Conservation (phyloP, 2,888 invertebrate species). For the Caenorhabditis sp. region DNA sequence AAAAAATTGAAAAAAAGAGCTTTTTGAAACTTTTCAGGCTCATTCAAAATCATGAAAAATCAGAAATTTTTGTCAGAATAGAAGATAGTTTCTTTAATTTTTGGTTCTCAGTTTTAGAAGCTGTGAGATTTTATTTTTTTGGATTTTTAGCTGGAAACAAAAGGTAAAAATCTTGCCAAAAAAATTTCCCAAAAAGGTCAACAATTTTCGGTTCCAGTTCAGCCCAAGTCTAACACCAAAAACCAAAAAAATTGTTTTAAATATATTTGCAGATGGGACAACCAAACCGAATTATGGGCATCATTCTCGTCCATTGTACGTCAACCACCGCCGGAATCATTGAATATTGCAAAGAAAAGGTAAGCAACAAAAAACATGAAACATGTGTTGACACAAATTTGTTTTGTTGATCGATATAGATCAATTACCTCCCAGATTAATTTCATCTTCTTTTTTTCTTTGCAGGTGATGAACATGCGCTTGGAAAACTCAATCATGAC, state of each 20-base stretch:
- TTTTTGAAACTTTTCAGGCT: no score
- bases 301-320: slow-evolving; percentile 86
- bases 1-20: no score
- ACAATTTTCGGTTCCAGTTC: no score
- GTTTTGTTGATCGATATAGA: neutral
- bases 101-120: neutral
- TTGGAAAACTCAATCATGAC: slow-evolving; percentile 81
- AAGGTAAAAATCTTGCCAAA: no score
- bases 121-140: neutral
- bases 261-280: slow-evolving; percentile 76
- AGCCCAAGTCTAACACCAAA: neutral
- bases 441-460: no score
- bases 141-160: neutral
- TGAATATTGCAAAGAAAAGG: slow-evolving; percentile 85
- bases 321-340: slow-evolving; percentile 85
- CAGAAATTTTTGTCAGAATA: no score
- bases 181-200: no score
- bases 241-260: neutral
- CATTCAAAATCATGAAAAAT: no score
- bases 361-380: slow-evolving; percentile 59
- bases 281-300: slow-evolving; percentile 81
- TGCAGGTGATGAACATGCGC: slow-evolving; percentile 83
- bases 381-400: neutral
- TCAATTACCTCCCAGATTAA: neutral
- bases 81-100: no score